phyloP scores from a whole-genome alignment of 2,113 vertebrate species.

The Misgurnus anguillicaudatus region DNA sequence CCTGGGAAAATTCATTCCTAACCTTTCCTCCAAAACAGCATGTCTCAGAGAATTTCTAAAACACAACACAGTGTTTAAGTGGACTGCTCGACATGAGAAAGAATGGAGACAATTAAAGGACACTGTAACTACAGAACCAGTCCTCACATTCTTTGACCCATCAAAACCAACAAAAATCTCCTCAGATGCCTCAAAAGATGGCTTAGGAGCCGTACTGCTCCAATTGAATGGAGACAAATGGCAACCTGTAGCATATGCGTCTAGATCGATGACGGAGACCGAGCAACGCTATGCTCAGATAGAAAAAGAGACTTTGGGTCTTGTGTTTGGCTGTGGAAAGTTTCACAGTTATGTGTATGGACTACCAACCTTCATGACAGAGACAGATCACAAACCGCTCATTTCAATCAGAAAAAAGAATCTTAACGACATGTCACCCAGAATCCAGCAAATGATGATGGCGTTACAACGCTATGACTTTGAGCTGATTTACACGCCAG shows the following conservation, averaged over 20 bases:
- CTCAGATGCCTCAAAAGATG: background rate
- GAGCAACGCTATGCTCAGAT: conserved; percentile 43
- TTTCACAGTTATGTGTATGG: conserved; percentile 43
- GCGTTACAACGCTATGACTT: conserved; percentile 39
- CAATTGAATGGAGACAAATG: conserved; percentile 33
- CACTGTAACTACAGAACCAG: conserved; percentile 26
- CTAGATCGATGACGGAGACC: conserved; percentile 26
- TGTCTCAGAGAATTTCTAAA: background rate
- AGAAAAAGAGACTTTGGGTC: conserved; percentile 42
- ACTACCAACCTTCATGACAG: conserved; percentile 8
- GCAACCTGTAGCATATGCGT: conserved; percentile 43
- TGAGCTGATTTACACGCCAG: conserved; percentile 34
- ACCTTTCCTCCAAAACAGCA: background rate
- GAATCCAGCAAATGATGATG: conserved; percentile 39
- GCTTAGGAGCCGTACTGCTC: conserved; percentile 38
- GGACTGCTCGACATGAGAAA: conserved; percentile 5
- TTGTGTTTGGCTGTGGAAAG: conserved; percentile 19
- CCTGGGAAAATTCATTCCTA: background rate
- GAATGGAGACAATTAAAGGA: conserved; percentile 34
- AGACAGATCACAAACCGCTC: conserved; percentile 40
- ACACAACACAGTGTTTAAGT: background rate
- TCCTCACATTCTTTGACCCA: conserved; percentile 30
- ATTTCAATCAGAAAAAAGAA: conserved; percentile 39
- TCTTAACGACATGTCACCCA: conserved; percentile 36
- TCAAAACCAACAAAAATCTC: conserved; percentile 28